Evolutionary conservation across 2,888 invertebrate genomes (phyloP).

Genomic region (Mimumesa dahlbomi): DNA sequence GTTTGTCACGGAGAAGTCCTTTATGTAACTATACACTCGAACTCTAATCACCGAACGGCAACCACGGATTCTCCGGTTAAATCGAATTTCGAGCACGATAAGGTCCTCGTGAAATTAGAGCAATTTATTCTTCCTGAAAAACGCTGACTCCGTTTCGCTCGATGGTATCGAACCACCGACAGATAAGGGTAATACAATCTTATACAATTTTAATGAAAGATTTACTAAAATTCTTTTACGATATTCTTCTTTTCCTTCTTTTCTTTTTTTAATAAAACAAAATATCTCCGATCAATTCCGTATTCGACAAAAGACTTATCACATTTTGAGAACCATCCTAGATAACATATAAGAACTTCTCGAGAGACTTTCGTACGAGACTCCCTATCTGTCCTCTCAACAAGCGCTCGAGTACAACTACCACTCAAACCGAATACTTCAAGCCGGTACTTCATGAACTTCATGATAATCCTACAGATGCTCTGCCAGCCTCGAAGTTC

Average conservation of each 20-base stretch:
- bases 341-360: neutral
- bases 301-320: too few species aligned
- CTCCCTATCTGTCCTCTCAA: too few species aligned
- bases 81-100: neutral
- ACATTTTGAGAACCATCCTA: too few species aligned
- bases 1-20: constrained; percentile 2
- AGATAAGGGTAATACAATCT: too few species aligned
- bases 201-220: too few species aligned
- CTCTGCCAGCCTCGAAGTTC: neutral
- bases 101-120: neutral
- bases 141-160: too few species aligned
- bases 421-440: neutral
- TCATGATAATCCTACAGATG: neutral
- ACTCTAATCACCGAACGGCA: constrained; percentile 6
- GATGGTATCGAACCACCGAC: too few species aligned
- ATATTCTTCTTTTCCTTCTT: too few species aligned
- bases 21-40: constrained; percentile 5
- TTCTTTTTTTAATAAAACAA: too few species aligned
- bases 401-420: too few species aligned
- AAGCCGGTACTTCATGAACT: neutral
- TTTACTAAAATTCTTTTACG: too few species aligned
- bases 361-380: neutral
- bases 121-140: neutral
- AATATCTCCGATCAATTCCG: too few species aligned
- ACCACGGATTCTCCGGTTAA: constrained; percentile 4